A percentile compares a stretch with the other conserved stretches of the same genome.
phyloP scores from a whole-genome alignment of 1,140 invertebrate genomes.

The Heterodera schachtii region DNA sequence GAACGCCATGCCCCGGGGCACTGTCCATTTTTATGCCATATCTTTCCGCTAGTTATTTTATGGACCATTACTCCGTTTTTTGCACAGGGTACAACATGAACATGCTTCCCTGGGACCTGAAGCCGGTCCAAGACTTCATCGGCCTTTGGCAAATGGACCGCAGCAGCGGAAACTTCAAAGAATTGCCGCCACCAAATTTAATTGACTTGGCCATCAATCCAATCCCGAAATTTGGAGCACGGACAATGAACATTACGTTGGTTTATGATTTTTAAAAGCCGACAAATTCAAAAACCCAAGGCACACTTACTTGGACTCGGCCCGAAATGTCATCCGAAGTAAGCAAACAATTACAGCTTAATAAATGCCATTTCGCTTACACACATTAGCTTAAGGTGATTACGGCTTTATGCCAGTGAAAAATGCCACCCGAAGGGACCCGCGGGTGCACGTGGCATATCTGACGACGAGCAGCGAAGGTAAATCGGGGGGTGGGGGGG shows the following conservation, averaged over 20 bases:
- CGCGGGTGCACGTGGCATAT: conserved; percentile 64
- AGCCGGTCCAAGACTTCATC: conserved; percentile 61
- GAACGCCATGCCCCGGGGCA: neutral
- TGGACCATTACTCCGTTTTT: neutral
- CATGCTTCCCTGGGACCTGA: conserved; percentile 60
- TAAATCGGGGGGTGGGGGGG: conserved; percentile 11
- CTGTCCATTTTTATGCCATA: neutral
- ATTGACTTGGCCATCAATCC: conserved; percentile 66
- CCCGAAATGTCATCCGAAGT: conserved; percentile 52
- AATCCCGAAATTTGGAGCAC: conserved; percentile 63
- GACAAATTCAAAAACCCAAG: conserved; percentile 38
- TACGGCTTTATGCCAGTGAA: conserved; percentile 66
- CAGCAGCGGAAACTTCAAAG: conserved; percentile 40
- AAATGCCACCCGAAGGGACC: conserved; percentile 62
- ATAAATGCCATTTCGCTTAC: neutral
- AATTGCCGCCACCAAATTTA: conserved; percentile 60
- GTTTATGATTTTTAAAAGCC: conserved; percentile 5
- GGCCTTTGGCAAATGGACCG: conserved; percentile 58
- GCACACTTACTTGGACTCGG: conserved; percentile 60
- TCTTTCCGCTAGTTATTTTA: no score
- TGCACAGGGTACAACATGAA: conserved; percentile 58
- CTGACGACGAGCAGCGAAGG: conserved; percentile 64
- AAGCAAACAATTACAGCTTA: neutral
- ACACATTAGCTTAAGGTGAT: conserved; percentile 35
- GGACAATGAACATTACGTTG: conserved; percentile 64